A percentile compares a stretch with the other conserved stretches of the same genome.
Evolutionary conservation across 2,888 invertebrate genomes (phyloP).

Genomic region (Caenorhabditis sinica): DNA sequence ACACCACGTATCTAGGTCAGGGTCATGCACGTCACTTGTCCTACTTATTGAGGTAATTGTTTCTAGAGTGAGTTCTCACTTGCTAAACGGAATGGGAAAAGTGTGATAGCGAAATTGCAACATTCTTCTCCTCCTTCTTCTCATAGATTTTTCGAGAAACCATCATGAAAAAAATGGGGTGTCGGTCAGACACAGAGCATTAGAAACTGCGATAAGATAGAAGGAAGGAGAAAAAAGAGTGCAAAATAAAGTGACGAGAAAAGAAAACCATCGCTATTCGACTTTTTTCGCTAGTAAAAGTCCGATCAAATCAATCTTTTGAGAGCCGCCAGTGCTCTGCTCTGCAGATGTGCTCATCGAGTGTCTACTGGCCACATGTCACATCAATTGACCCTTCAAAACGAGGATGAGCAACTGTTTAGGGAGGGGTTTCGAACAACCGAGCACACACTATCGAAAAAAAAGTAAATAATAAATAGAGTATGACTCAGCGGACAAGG

Average conservation of each 20-base stretch:
- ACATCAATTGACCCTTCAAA: slow-evolving; percentile 46
- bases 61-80: slow-evolving; percentile 12
- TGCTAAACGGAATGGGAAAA: neutral
- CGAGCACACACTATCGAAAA: slow-evolving; percentile 1
- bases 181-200: slow-evolving; percentile 12
- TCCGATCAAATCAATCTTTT: slow-evolving; percentile 41
- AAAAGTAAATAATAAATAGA: slow-evolving; percentile 27
- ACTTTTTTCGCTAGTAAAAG: slow-evolving; percentile 17
- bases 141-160: slow-evolving; percentile 29
- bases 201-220: slow-evolving; percentile 29
- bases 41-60: neutral
- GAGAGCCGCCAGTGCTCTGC: slow-evolving; percentile 9
- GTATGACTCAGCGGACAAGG: slow-evolving; percentile 21
- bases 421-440: slow-evolving; percentile 16
- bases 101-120: slow-evolving; percentile 19
- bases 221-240: neutral
- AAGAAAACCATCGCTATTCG: neutral
- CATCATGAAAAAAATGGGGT: slow-evolving; percentile 14
- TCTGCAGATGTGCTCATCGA: slow-evolving; percentile 19
- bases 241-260: neutral
- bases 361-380: slow-evolving; percentile 47
- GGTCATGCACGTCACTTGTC: slow-evolving; percentile 8
- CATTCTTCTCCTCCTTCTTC: slow-evolving; percentile 9
- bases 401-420: slow-evolving; percentile 25
- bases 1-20: slow-evolving; percentile 18